Base-by-base conservation (phyloP, 2,113 vertebrate genomes). In the Platichthys stellatus region DNA sequence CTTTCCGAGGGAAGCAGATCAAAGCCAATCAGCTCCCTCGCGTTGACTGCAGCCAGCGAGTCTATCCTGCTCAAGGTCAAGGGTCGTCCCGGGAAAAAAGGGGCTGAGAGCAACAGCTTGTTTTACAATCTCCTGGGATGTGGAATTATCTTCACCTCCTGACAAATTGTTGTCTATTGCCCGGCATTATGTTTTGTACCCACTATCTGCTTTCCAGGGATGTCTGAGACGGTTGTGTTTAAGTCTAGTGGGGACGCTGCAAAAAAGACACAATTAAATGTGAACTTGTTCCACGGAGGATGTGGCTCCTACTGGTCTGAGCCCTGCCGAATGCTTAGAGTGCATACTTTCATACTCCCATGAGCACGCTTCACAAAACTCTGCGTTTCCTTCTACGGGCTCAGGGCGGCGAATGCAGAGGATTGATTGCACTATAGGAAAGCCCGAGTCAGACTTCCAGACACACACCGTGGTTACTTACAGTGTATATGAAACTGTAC, bases 1-100 rank as follows among this genome's bases (percentile, higher is more conserved):
- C 91, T 92, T 91, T 89, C 87, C 76, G 81, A 73, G 88, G 69
- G 86, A 58, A 78, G 85, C 67, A 91, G 93, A 95, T 95, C 93
- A 95, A 94, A 94, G 94, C 90, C 90, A 90, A 92, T 93, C 91
- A 89, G 91, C 92, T 93, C 91, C 93, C 88, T 93, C 43, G 66
- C 78, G 65, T 89, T 82, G 92, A 75, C 76, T 78, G 87, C 76
- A 89, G 93, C 92, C 93, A 93, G 88, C 8, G 56, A 92, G 93
- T 92, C 91, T 92, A 72, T 88, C 84, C 88, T 45, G 59, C 64
- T 87, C 81, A 82, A 88, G 91, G 90, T 91, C 74, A 88, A 86
- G 88, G 93, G 89, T 93, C 89, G 76, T 63, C 58, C 67, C 53
- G 69, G 91, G 89, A 89, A 92, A 89, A 89, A 92, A 87, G 89